Conservation (phyloP, 2,888 invertebrate genomes). For the Ypsolopha scabrella region DNA sequence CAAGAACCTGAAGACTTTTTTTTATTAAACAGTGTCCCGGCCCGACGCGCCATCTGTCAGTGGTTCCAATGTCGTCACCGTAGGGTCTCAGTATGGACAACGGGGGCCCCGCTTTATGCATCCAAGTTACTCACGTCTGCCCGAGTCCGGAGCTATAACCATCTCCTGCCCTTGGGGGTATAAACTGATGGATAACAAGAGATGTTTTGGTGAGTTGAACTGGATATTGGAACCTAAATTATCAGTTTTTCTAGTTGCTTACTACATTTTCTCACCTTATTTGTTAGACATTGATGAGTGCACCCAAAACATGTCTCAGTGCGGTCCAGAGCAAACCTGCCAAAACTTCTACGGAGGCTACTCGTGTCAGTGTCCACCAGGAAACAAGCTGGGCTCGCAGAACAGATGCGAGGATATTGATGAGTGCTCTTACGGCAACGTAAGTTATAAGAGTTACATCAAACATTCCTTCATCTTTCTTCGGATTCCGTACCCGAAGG, state of each 20-base stretch:
- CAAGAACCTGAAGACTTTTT: not conserved
- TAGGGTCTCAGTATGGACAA: constrained; percentile 56
- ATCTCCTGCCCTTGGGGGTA: constrained; percentile 83
- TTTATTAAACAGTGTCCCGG: not conserved
- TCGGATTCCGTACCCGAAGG: too few species aligned
- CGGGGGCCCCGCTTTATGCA: constrained; percentile 37
- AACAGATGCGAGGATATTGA: constrained; percentile 86
- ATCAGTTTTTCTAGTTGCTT: not conserved
- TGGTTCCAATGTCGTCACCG: constrained; percentile 37
- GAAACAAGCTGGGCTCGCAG: constrained; percentile 70
- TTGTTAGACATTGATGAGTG: constrained; percentile 89
- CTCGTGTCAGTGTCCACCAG: constrained; percentile 82
- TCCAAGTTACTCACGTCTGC: constrained; percentile 30
- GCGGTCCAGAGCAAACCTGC: constrained; percentile 83
- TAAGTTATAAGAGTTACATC: constrained; percentile 23
- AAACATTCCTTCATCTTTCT: not conserved
- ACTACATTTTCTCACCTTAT: not conserved
- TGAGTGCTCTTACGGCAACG: constrained; percentile 75
- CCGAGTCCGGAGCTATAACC: constrained; percentile 28
- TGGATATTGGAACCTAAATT: not conserved
- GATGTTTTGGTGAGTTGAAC: constrained; percentile 60
- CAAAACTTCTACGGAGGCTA: constrained; percentile 87
- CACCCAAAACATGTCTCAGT: constrained; percentile 77
- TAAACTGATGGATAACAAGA: constrained; percentile 76
- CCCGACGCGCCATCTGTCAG: not conserved